Percentiles rank a stretch among this genome's conserved stretches.
These are phyloP conservation scores for Girardinichthys multiradiatus DNA, from an alignment of 2,113 vertebrate species.

Conservation along the genomic window DNA sequence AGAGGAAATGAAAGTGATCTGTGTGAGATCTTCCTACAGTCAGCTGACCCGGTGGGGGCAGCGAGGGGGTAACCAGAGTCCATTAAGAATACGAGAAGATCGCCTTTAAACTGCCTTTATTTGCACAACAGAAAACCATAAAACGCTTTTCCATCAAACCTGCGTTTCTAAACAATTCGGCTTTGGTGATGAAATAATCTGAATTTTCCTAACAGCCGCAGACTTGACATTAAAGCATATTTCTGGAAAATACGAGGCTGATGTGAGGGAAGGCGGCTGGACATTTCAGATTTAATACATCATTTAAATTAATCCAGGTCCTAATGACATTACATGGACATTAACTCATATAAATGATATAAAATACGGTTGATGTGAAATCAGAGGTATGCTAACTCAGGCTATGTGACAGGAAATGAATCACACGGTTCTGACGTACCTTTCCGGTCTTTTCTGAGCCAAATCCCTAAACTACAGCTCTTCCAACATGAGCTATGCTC, in stretches of 20 bases:
- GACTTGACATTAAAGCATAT: too few species aligned
- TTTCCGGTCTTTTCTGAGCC: not conserved
- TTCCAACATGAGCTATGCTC: not conserved
- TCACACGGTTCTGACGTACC: slow-evolving; percentile 38
- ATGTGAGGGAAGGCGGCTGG: too few species aligned
- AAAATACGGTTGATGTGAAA: too few species aligned
- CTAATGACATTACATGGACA: not conserved
- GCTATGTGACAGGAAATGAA: not conserved
- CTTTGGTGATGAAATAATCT: not conserved
- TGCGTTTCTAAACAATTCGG: not conserved
- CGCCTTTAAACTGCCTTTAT: too few species aligned
- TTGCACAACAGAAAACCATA: too few species aligned
- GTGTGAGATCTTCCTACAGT: not conserved
- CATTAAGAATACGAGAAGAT: too few species aligned
- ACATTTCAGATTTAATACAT: too few species aligned
- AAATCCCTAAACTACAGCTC: not conserved
- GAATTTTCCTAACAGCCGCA: not conserved
- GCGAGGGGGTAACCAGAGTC: too few species aligned
- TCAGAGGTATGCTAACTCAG: not conserved
- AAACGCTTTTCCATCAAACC: too few species aligned
- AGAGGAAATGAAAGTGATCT: slow-evolving; percentile 36
- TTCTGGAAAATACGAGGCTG: too few species aligned
- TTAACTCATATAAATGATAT: too few species aligned
- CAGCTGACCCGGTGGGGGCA: slow-evolving; percentile 9
- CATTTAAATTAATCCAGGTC: not conserved